phyloP scores from a whole-genome alignment of 2,888 invertebrate genomes.

The Acanthococcus lagerstroemiae region DNA sequence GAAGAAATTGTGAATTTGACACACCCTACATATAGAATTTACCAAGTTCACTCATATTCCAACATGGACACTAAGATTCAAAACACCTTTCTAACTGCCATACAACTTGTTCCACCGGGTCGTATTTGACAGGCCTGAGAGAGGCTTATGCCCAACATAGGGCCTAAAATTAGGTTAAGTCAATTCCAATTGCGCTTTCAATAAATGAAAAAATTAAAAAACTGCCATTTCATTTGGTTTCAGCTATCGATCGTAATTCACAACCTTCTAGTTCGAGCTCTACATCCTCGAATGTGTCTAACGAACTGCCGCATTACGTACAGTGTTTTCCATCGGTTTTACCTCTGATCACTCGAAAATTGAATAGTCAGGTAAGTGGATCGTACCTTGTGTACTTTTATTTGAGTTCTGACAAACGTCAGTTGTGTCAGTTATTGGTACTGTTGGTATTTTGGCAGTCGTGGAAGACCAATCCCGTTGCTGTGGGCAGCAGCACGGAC shows the following conservation, averaged over 20 bases:
- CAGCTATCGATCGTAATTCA: background rate
- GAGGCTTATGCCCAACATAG: too few relatives aligned
- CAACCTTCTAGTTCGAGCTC: constrained; percentile 16
- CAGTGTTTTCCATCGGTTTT: constrained; percentile 9
- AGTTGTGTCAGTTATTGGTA: background rate
- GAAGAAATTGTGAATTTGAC: too few relatives aligned
- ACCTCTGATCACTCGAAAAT: background rate
- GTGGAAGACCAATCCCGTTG: constrained; percentile 9
- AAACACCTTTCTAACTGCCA: too few relatives aligned
- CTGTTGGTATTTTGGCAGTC: background rate
- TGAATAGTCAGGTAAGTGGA: background rate
- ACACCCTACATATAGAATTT: too few relatives aligned
- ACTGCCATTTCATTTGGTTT: background rate
- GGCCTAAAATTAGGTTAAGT: too few relatives aligned
- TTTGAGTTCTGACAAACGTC: background rate
- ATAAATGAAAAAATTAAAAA: background rate
- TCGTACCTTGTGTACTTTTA: background rate
- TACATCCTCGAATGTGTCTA: constrained; percentile 3
- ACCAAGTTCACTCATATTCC: too few relatives aligned
- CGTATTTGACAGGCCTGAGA: too few relatives aligned
- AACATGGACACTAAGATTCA: too few relatives aligned
- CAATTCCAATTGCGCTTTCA: too few relatives aligned
- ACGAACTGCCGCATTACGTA: constrained; percentile 9
- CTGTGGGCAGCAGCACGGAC: background rate
- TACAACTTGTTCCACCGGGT: too few relatives aligned